These are phyloP conservation scores for Euwallacea fornicatus DNA, from an alignment of 1,140 invertebrate species.

Conservation along the genomic window DNA sequence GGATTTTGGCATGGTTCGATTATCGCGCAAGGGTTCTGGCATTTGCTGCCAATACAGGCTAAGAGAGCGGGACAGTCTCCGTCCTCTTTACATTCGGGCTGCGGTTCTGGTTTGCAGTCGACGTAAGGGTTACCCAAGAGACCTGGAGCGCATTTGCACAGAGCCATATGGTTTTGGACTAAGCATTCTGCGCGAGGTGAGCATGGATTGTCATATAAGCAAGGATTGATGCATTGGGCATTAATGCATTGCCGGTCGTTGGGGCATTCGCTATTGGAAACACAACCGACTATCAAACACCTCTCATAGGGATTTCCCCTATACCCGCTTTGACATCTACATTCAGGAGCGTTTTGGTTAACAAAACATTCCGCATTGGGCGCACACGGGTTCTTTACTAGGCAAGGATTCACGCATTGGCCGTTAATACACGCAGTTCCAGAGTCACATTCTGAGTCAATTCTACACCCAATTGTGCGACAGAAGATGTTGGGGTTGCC, in stretches of 20 bases:
- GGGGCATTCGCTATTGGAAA: constrained; percentile 85
- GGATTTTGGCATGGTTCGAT: constrained; percentile 79
- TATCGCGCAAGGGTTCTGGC: constrained; percentile 78
- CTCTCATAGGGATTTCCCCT: constrained; percentile 76
- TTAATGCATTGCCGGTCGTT: constrained; percentile 81
- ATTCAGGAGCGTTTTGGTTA: constrained; percentile 72
- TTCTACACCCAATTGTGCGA: constrained; percentile 73
- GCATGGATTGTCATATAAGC: constrained; percentile 76
- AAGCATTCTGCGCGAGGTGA: constrained; percentile 75
- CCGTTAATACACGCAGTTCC: constrained; percentile 81
- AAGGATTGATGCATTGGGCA: constrained; percentile 84
- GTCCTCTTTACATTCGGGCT: constrained; percentile 78
- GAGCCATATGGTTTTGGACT: constrained; percentile 77
- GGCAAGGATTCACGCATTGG: constrained; percentile 82
- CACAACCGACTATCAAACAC: constrained; percentile 82
- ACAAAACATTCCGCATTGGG: constrained; percentile 82
- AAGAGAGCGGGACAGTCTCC: constrained; percentile 76
- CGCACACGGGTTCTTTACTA: constrained; percentile 77
- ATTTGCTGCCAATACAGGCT: constrained; percentile 80
- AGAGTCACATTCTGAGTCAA: constrained; percentile 76
- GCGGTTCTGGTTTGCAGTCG: constrained; percentile 69
- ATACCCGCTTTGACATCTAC: constrained; percentile 77
- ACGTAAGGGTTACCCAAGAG: constrained; percentile 79
- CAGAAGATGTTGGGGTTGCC: constrained; percentile 83
- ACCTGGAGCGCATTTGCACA: constrained; percentile 77